Base-by-base conservation (phyloP, 2,113 vertebrate species). In the Marmota flaviventris region DNA sequence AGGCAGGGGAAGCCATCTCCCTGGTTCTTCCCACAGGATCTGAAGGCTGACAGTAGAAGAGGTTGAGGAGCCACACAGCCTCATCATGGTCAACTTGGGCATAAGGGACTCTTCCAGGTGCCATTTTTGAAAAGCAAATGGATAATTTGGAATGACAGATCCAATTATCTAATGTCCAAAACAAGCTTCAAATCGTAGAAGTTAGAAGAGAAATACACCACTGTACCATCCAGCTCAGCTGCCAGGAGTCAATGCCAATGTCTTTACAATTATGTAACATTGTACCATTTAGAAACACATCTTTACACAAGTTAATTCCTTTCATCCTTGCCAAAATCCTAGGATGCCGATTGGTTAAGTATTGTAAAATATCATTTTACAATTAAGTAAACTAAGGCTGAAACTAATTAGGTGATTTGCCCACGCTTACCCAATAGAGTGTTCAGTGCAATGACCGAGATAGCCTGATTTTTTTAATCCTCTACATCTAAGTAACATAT, bases 121-220 rank as follows among this genome's bases (percentile, higher is more conserved):
- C 37, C 32, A 12, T 8, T 70, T 91, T 67, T 65, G 34, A 96
- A 95, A 91, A 18, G 27, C 9, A 91, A 76, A 65, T 70, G 34
- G 22, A 84, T 82, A 61, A 75, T 83, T 69, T 76, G 93, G 58
- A 45, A n/a, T 92, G 27, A 93, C 37, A 56, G 22, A 42, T n/a
- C 1, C 22, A 45, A n/a, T 53, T 67, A 77, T 78, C 94, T 48
- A 51, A 70, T 53, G 2, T 85, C 34, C 58, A 91, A 89, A 86
- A 29, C 75, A 90, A 95, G 5, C 2, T 75, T 90, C 14, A 94
- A 88, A 34, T 87, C 70, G 39, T 3, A 56, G 16, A 96, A 90
- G 29, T 29, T 81, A 78, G 3, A n/a, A 56, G 37, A 86, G 39
- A 85, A 81, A 39, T 25, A 34, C 0, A 25, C 8, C 32, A 53